These are phyloP conservation scores for Gymnobelideus leadbeateri DNA, from an alignment of 2,113 vertebrate genomes.

Conservation along the genomic window DNA sequence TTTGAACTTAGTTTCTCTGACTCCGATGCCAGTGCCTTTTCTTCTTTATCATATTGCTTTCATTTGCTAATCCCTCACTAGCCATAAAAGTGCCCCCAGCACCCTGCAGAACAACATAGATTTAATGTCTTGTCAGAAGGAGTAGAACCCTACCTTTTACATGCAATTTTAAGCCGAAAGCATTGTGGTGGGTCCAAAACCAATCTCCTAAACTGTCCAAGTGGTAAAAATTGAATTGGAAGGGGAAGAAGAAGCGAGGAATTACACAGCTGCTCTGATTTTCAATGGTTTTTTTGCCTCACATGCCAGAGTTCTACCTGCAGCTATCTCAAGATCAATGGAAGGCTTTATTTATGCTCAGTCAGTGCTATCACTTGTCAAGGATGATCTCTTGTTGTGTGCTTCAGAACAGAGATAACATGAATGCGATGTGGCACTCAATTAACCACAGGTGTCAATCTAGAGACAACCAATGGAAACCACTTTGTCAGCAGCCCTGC, in stretches of 20 bases:
- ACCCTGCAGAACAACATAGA: neutral
- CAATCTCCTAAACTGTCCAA: constrained; percentile 44
- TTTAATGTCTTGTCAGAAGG: constrained; percentile 6
- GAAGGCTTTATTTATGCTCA: constrained; percentile 71
- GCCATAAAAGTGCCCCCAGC: neutral
- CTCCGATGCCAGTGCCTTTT: neutral
- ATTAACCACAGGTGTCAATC: constrained; percentile 78
- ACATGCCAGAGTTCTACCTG: constrained; percentile 41
- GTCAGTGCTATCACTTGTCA: constrained; percentile 72
- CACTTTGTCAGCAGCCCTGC: constrained; percentile 55
- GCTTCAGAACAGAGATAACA: constrained; percentile 71
- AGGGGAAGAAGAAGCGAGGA: constrained; percentile 58
- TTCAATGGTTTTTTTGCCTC: constrained; percentile 58
- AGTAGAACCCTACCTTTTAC: neutral
- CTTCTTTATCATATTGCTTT: neutral
- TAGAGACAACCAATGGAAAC: constrained; percentile 59
- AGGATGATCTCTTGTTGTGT: constrained; percentile 61
- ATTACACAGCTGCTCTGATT: constrained; percentile 54
- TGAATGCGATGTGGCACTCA: constrained; percentile 72
- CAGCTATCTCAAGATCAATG: constrained; percentile 66
- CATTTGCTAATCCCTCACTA: neutral
- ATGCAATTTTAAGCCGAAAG: constrained; percentile 7
- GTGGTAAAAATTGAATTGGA: constrained; percentile 64
- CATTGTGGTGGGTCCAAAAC: neutral
- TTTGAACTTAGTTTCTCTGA: neutral